Evolutionary conservation across 2,797 vertebrate species (phyloP).

Genomic region (Tragelaphus eurycerus): DNA sequence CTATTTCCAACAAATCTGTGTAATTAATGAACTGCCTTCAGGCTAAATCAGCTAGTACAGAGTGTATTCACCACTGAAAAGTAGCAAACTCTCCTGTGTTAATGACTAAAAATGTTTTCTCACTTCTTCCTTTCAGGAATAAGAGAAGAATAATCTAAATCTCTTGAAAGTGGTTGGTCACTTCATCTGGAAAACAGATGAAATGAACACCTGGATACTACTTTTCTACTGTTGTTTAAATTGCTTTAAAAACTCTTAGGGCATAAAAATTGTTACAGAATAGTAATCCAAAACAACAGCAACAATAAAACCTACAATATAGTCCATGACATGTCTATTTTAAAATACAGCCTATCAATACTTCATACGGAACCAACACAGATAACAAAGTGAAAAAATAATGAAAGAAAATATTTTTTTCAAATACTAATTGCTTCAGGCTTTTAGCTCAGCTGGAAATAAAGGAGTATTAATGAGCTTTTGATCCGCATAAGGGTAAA

Average conservation of each 20-base stretch:
- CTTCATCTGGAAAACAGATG: constrained; percentile 56
- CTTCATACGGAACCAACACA: background rate
- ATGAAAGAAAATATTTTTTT: constrained; percentile 57
- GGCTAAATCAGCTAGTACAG: constrained; percentile 68
- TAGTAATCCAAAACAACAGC: background rate
- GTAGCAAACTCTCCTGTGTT: constrained; percentile 66
- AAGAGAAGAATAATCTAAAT: constrained; percentile 38
- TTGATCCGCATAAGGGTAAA: constrained; percentile 51
- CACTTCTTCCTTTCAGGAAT: constrained; percentile 9
- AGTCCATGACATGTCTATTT: background rate
- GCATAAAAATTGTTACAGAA: constrained; percentile 11
- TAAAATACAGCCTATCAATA: background rate
- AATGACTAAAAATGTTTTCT: constrained; percentile 76
- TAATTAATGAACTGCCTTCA: constrained; percentile 75
- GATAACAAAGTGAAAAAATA: constrained; percentile 25
- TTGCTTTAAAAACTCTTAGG: background rate
- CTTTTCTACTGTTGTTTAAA: background rate
- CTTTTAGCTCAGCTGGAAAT: constrained; percentile 54
- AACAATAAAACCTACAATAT: background rate
- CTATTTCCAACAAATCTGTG: constrained; percentile 73
- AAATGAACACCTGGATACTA: background rate
- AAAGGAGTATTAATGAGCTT: constrained; percentile 46
- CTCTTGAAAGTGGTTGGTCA: constrained; percentile 22
- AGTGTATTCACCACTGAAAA: constrained; percentile 69
- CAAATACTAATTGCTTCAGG: constrained; percentile 59